Evolutionary conservation across 2,888 invertebrate genomes (phyloP).

Genomic region (Hofmannophila pseudospretella): DNA sequence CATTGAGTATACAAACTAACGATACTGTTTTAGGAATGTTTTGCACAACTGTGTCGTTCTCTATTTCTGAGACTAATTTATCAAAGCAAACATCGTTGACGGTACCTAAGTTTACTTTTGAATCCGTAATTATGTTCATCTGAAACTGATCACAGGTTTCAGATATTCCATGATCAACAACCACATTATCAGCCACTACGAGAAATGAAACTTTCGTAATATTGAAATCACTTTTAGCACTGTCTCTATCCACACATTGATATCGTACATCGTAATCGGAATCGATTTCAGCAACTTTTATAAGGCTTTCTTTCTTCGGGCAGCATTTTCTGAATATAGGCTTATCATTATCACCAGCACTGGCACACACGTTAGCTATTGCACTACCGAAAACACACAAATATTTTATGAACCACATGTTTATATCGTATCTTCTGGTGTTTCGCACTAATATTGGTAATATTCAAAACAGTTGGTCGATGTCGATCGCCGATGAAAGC

Average conservation of each 20-base stretch:
- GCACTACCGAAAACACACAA: constrained; percentile 33
- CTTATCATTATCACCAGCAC: constrained; percentile 28
- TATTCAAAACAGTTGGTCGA: constrained; percentile 52
- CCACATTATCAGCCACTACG: constrained; percentile 35
- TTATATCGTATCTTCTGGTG: constrained; percentile 19
- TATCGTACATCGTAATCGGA: constrained; percentile 26
- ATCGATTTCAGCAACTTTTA: constrained; percentile 35
- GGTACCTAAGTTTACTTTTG: constrained; percentile 23
- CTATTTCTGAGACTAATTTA: constrained; percentile 43
- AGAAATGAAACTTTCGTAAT: constrained; percentile 36
- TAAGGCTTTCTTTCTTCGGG: constrained; percentile 41
- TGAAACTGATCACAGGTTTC: constrained; percentile 36
- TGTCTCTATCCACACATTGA: constrained; percentile 44
- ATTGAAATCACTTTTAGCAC: constrained; percentile 31
- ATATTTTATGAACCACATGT: constrained; percentile 47
- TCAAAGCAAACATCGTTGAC: constrained; percentile 45
- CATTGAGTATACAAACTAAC: constrained; percentile 42
- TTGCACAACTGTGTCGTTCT: constrained; percentile 39
- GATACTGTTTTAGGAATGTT: constrained; percentile 51
- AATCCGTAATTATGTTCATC: constrained; percentile 27
- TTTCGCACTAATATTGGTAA: constrained; percentile 1
- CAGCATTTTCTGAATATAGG: constrained; percentile 61
- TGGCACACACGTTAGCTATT: constrained; percentile 22
- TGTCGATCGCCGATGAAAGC: constrained; percentile 46
- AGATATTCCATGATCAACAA: constrained; percentile 46